Evolutionary conservation across 2,797 vertebrate species (phyloP).

Genomic region (Pipistrellus pipistrellus): DNA sequence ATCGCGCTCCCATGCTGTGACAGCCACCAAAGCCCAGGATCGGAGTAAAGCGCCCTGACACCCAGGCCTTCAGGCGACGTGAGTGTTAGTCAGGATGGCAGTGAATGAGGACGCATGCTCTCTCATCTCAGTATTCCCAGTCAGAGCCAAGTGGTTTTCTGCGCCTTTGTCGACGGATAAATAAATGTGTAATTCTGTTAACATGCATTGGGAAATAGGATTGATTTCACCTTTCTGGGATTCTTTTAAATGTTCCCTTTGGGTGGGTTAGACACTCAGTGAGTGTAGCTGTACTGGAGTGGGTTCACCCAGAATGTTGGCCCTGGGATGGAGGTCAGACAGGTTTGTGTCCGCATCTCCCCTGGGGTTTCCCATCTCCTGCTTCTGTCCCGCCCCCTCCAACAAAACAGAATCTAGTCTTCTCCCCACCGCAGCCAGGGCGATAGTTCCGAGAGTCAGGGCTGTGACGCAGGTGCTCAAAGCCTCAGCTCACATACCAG

Average conservation of each 20-base stretch:
- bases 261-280: background rate
- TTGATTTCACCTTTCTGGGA: background rate
- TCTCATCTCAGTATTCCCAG: background rate
- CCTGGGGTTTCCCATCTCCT: background rate
- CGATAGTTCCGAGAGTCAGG: background rate
- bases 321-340: background rate
- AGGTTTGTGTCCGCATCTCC: background rate
- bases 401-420: background rate
- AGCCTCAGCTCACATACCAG: background rate
- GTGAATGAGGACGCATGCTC: background rate
- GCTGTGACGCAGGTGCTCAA: background rate
- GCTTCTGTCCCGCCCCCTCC: fast-evolving
- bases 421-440: background rate
- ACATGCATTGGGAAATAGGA: background rate
- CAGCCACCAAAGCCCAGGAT: background rate
- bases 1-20: background rate
- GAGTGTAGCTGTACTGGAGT: fast-evolving
- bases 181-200: conserved; percentile 24
- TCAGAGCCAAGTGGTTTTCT: background rate
- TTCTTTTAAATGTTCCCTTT: background rate
- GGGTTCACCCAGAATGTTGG: background rate
- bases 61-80: background rate
- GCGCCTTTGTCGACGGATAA: conserved; percentile 28
- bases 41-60: background rate
- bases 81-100: background rate